Base-by-base conservation (phyloP, 2,797 vertebrate species). In the Enteromius trimaculatus region DNA sequence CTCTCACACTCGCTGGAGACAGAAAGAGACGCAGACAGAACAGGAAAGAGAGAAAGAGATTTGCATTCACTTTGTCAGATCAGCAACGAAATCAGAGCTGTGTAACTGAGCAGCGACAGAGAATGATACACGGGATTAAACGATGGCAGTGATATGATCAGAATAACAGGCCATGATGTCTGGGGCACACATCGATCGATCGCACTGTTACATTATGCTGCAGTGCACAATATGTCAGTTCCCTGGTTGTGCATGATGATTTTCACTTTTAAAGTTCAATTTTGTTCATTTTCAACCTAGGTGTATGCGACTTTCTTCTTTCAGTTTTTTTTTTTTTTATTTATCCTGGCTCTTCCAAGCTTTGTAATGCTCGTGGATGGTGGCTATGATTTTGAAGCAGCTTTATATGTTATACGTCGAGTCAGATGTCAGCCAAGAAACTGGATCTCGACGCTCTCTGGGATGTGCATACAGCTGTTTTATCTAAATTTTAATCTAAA, bases 71-170 rank as follows among this genome's bases (percentile, higher is more conserved):
- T 39, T 34, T 75, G 68, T 81, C 69, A 42, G 55, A 80, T 82
- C 49, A 58, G 64, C 58, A 66, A 55, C 60, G 77, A 79, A 75
- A 84, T 81, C 37, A 70, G 70, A 88, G 62, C 77, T 65, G 60
- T 49, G 44, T 51, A 82, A 65, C 71, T 17, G 75, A 72, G 69
- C 29, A 26, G 64, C 42, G 39, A 77, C 17, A 17, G 29, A 69
- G 21, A 70, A 53, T 42, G 44, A 55, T 60, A 75, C 39, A 39
- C 13, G 6, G 13, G 58, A 26, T 51, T 21, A 80, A 65, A 51
- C n/a, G 31, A 68, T 62, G 26, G 10, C 29, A 31, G 37, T n/a
- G 64, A 44, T 26, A 31, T 65, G 34, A 49, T 64, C 8, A 21
- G 51, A 71, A 44, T 19, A n/a, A 62, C 68, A 74, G n/a, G 39